Conservation (phyloP, 1,140 invertebrate genomes). For the Manduca sexta region DNA sequence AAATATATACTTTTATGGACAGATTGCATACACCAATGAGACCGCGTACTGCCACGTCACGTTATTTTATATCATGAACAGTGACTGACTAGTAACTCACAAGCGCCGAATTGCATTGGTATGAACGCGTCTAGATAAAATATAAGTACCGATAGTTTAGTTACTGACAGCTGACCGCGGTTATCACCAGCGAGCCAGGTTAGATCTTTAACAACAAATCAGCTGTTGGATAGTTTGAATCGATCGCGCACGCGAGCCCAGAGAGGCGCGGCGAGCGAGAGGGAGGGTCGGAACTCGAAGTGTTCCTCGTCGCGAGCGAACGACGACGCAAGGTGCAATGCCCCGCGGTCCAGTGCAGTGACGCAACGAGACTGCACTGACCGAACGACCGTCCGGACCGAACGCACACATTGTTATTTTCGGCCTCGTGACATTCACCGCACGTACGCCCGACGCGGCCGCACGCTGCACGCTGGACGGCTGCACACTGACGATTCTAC, state of each 20-base stretch:
- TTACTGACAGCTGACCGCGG: too few relatives aligned
- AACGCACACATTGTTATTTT: constrained; percentile 54
- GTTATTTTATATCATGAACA: too few relatives aligned
- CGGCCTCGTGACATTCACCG: constrained; percentile 56
- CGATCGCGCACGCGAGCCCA: constrained; percentile 38
- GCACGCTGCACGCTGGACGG: constrained; percentile 21
- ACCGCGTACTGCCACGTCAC: too few relatives aligned
- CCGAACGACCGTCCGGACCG: constrained; percentile 40
- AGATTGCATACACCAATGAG: too few relatives aligned
- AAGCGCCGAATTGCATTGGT: too few relatives aligned
- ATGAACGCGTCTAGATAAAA: too few relatives aligned
- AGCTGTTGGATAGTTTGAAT: constrained; percentile 59
- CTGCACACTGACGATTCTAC: constrained; percentile 6
- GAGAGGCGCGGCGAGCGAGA: constrained; percentile 20
- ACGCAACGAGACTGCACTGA: constrained; percentile 66
- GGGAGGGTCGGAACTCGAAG: constrained; percentile 29
- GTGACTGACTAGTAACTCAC: too few relatives aligned
- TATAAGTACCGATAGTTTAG: too few relatives aligned
- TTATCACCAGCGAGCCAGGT: neutral
- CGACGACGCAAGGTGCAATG: constrained; percentile 55
- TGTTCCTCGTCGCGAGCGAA: constrained; percentile 17
- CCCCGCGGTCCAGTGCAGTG: constrained; percentile 58
- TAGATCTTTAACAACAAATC: constrained; percentile 41
- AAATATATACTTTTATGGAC: neutral
- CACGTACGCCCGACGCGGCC: constrained; percentile 36